Conservation (phyloP, 1,140 invertebrate species). For the Glossosoma conforme region DNA sequence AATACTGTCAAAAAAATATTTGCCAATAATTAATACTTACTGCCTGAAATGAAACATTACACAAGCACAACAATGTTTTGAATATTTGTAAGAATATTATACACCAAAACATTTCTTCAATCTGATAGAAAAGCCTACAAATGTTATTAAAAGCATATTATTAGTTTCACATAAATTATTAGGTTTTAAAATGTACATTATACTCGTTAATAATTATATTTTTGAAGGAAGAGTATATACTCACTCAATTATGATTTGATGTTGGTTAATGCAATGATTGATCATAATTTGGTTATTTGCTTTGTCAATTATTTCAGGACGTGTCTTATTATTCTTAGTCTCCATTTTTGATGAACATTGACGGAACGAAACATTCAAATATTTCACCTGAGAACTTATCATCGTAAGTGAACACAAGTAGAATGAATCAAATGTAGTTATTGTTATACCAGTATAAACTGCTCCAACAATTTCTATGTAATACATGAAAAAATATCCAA, state of each 20-base stretch:
- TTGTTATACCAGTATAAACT: not conserved
- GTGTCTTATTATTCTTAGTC: not conserved
- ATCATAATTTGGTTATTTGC: no score
- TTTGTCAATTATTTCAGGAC: not conserved
- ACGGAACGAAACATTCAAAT: not conserved
- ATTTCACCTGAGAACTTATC: not conserved
- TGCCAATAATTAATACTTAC: no score
- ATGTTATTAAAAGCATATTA: no score
- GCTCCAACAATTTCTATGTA: conserved; percentile 1
- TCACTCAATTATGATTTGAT: not conserved
- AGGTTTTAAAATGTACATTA: not conserved
- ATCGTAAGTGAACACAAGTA: not conserved
- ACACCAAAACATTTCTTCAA: conserved; percentile 1
- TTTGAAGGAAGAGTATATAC: no score
- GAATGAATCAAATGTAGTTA: not conserved
- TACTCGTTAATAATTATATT: not conserved
- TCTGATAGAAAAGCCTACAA: not conserved
- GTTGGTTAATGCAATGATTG: not conserved
- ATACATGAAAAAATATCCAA: not conserved
- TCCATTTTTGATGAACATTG: no score
- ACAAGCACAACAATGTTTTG: not conserved
- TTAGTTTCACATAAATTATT: no score
- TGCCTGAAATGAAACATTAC: conserved; percentile 1
- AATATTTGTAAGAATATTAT: not conserved
- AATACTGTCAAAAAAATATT: no score